Base-by-base conservation (phyloP, 2,888 invertebrate genomes). In the Cistogaster globosa region DNA sequence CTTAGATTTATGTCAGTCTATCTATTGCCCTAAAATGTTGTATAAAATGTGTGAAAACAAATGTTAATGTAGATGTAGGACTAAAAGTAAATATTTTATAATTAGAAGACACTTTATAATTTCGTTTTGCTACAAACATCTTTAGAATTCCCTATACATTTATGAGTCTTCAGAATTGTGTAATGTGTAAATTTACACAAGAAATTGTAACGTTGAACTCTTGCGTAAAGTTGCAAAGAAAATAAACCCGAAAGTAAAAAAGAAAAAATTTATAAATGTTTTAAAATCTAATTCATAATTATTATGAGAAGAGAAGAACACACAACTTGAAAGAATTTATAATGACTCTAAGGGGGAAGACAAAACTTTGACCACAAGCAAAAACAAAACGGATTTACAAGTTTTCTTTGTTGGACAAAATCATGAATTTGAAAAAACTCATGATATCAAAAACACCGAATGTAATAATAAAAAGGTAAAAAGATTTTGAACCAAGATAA, bases 201-300 rank as follows among this genome's bases (percentile, higher is more conserved):
- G 75, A 79, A 83, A 75, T 55, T 84, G 71, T 80, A 67, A 80
- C 80, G 84, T 71, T 80, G 84, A 84, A 80, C 84, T 76, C 68
- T 77, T 62, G 68, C 76, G 36, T 51, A 48, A 36, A 32, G 20
- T 71, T 69, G 36, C 12, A 48, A 60, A 71, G 12, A 1, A 7
- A 42, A 42, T 42, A 42, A 42, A 42, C 4, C 9, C 42, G 7
- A 42, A 42, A 42, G 42, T 42, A 6, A 42, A 42, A 42, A 58
- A 60, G 36, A 60, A n/a, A 11, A 22, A 38, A 60, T 26, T 1
- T 11, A 3, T 9, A n/a, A 51, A 42, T 51, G 26, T 77, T 67
- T 65, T 45, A 38, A 60, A 65, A 71, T 63, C 69, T 20, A 76
- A 76, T 76, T 71, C 71, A 76, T 76, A 55, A 69, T 75, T 42